phyloP scores from a whole-genome alignment of 2,888 invertebrate species.

The Tachina fera region DNA sequence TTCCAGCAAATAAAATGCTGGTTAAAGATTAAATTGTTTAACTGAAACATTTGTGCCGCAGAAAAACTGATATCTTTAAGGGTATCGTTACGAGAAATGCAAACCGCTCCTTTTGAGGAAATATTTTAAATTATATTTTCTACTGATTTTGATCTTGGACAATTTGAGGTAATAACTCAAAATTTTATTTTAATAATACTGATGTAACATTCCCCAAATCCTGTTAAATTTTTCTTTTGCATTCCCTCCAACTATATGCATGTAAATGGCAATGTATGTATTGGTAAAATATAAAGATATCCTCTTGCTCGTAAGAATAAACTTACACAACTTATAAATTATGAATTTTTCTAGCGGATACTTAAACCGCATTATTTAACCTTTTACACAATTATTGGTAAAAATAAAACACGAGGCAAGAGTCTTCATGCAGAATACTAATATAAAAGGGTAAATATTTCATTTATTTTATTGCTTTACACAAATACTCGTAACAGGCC shows the following conservation, averaged over 20 bases:
- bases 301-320: conserved; percentile 24
- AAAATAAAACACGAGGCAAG: conserved; percentile 17
- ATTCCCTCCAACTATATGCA: too few relatives aligned
- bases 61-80: conserved; percentile 11
- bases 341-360: conserved; percentile 64
- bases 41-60: conserved; percentile 13
- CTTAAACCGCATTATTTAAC: conserved; percentile 60
- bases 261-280: not conserved
- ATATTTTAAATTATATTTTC: too few relatives aligned
- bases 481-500: conserved; percentile 2
- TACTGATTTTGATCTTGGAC: too few relatives aligned
- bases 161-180: too few relatives aligned
- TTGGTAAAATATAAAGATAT: conserved; percentile 1
- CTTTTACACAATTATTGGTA: conserved; percentile 39
- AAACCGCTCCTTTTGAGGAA: too few relatives aligned
- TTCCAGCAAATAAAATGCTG: conserved; percentile 25
- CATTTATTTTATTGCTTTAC: conserved; percentile 6
- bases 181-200: too few relatives aligned
- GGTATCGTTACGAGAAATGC: too few relatives aligned
- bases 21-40: conserved; percentile 58
- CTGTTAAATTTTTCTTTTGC: too few relatives aligned
- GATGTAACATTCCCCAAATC: too few relatives aligned
- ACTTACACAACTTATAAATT: conserved; percentile 50
- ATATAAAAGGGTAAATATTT: conserved; percentile 25
- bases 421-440: conserved; percentile 43